These are phyloP conservation scores for Lasaia peninsularis DNA, from an alignment of 1,140 invertebrate genomes.

Conservation along the genomic window DNA sequence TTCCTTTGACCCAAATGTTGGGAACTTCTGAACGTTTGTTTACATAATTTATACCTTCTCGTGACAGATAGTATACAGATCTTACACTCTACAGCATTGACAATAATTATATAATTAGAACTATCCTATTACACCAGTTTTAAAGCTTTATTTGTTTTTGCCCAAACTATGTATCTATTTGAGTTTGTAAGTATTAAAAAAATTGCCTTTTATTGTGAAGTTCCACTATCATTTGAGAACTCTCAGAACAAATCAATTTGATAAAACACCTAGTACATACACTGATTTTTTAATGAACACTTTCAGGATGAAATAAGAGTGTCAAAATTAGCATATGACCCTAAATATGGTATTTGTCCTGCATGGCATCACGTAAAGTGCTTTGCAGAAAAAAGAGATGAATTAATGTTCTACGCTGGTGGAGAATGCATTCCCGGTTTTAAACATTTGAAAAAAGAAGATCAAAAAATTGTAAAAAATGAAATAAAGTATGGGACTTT, in stretches of 20 bases:
- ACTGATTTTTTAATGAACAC: background rate
- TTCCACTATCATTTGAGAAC: no score
- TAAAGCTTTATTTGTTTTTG: no score
- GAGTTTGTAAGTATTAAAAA: background rate
- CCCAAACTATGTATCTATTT: no score
- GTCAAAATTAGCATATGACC: slow-evolving; percentile 92
- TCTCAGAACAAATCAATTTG: no score
- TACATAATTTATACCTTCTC: no score
- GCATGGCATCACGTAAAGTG: slow-evolving; percentile 96
- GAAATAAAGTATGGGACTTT: slow-evolving; percentile 80
- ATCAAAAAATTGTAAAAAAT: slow-evolving; percentile 83
- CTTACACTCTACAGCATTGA: no score
- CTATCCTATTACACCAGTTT: no score
- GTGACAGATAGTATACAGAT: no score
- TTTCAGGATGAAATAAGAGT: slow-evolving; percentile 87
- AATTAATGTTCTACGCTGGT: slow-evolving; percentile 86
- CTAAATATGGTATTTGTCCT: slow-evolving; percentile 88
- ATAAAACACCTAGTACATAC: background rate
- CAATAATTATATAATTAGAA: no score
- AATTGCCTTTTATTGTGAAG: no score
- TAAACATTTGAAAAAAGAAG: slow-evolving; percentile 83
- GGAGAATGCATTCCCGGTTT: slow-evolving; percentile 87
- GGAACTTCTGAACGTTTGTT: no score
- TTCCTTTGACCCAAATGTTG: no score
- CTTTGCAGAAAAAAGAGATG: slow-evolving; percentile 88